Base-by-base conservation (phyloP, 2,113 vertebrate genomes). In the Andinoacara biseriatus region DNA sequence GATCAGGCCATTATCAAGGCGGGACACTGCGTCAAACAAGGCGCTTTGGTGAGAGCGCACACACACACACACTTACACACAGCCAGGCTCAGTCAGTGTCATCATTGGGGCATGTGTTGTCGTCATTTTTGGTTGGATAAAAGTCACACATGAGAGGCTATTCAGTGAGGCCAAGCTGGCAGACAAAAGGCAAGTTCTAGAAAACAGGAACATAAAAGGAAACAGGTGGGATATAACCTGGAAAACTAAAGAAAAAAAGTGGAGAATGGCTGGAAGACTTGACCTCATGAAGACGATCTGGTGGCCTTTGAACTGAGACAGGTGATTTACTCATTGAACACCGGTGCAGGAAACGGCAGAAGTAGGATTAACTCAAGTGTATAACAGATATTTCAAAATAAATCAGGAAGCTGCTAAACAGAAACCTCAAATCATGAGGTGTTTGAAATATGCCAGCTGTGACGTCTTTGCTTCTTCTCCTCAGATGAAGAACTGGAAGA, bases 401-500 rank as follows among this genome's bases (percentile, higher is more conserved):
- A 69, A 69, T 31, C 46, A 72, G 26, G 3, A 72, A 72, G 26
- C 46, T 52, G 46, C 17, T 1, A 52, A 72, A 14, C 17, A 31
- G 67, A 72, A 72, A 54, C 17, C 1, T 1, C 4, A n/a, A 9
- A n/a, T 56, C 7, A 1, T 56, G 52, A 56, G 9, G n/a, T 7
- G 3, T 54, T 31, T 69, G 43, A 52, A 69, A 69, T 26, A 5
- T 20, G 13, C 43, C 43, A 46, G 43, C 13, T 2, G 5, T 43
- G 40, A 43, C 56, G 18, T 31, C 8, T 35, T 10, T 72, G 35
- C 29, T 86, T 17, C 13, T 77, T 56, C 31, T 75, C 85, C 78
- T 86, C 90, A 99, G 98, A 99, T 99, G 98, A 99, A 97, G 94
- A 99, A 96, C 91, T 99, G 98, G 98, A 99, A 99, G 94, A 96